phyloP scores from a whole-genome alignment of 1,140 invertebrate genomes.

The Ylistrum balloti region DNA sequence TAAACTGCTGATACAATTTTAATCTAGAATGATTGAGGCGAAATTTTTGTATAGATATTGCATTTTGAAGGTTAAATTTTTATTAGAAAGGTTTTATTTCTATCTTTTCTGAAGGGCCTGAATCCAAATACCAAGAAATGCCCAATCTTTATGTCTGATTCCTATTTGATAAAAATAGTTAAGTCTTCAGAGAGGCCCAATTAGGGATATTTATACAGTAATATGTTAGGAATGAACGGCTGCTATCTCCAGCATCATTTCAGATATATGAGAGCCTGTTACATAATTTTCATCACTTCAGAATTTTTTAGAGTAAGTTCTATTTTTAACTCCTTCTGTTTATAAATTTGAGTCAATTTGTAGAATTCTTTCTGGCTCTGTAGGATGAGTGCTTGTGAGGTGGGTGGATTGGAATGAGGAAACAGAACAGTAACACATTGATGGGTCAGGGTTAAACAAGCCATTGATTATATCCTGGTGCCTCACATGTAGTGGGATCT shows the following conservation, averaged over 20 bases:
- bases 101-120: background rate
- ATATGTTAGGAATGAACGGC: background rate
- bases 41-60: no score
- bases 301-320: background rate
- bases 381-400: background rate
- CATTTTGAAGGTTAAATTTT: no score
- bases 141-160: no score
- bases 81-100: no score
- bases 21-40: no score
- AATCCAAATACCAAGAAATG: background rate
- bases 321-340: background rate
- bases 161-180: no score
- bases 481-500: no score
- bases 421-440: background rate
- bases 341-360: conserved; percentile 8
- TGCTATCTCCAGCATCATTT: conserved; percentile 2
- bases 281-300: conserved; percentile 14
- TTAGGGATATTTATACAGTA: background rate
- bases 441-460: background rate
- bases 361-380: background rate
- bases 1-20: no score
- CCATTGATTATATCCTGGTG: no score
- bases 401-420: conserved; percentile 25
- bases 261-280: background rate
- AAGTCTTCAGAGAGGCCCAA: background rate